Evolutionary conservation across 2,113 vertebrate genomes (phyloP).

Genomic region (Tretioscincus oriximinensis): DNA sequence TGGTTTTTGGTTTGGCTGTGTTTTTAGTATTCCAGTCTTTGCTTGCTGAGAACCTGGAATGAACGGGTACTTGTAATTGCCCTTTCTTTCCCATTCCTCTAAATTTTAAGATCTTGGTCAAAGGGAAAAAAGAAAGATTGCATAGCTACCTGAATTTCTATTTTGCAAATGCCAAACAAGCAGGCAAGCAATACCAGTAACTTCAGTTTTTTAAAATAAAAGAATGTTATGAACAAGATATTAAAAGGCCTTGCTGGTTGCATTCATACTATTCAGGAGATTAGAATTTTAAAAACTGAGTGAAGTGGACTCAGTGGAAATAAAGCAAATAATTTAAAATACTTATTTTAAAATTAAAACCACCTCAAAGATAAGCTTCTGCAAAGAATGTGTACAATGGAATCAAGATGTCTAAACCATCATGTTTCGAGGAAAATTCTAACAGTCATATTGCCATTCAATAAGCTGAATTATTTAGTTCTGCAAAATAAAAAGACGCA

Average conservation of each 20-base stretch:
- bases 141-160: not conserved
- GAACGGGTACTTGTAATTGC: not conserved
- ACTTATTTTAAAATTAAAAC: not conserved
- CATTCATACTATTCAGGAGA: rapidly evolving
- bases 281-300: not conserved
- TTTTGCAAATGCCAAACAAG: not conserved
- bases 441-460: not conserved
- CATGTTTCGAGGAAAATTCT: not conserved
- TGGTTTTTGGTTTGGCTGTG: not conserved
- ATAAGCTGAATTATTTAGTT: conserved; percentile 1
- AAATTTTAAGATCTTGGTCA: conserved; percentile 9
- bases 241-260: not conserved
- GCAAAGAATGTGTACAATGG: not conserved
- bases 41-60: not conserved
- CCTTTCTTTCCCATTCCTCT: not conserved
- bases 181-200: not conserved
- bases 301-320: conserved; percentile 1
- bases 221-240: not conserved
- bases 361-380: rapidly evolving
- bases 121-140: not conserved
- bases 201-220: not conserved
- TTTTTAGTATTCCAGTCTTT: not conserved
- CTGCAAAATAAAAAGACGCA: not conserved
- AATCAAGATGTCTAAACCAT: rapidly evolving
- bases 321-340: conserved; percentile 2